A percentile compares a stretch with the other conserved stretches of the same genome.
Evolutionary conservation across 2,888 invertebrate genomes (phyloP).

Genomic region (Catocala nupta): DNA sequence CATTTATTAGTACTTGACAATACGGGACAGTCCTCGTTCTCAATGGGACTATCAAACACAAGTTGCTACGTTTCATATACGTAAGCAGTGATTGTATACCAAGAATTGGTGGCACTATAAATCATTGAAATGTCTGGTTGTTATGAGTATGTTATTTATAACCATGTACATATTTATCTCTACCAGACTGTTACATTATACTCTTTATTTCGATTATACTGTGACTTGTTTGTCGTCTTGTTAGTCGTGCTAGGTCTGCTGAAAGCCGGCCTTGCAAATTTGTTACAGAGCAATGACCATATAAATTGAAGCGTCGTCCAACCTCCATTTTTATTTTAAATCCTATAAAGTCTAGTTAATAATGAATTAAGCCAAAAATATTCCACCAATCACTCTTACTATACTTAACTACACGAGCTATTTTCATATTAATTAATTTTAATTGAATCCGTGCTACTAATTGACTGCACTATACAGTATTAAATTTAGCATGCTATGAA

Average conservation of each 20-base stretch:
- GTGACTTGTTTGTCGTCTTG: not conserved
- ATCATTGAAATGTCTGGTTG: too few relatives aligned
- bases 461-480: conserved; percentile 39
- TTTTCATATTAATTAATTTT: conserved; percentile 39
- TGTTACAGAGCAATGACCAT: conserved; percentile 51
- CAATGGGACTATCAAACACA: too few relatives aligned
- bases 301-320: conserved; percentile 22
- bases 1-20: too few relatives aligned
- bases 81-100: too few relatives aligned
- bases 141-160: too few relatives aligned
- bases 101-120: too few relatives aligned
- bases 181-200: not conserved
- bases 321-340: conserved; percentile 6
- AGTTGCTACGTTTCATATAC: too few relatives aligned
- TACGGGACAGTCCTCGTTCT: too few relatives aligned
- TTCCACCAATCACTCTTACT: conserved; percentile 16
- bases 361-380: conserved; percentile 18
- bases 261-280: conserved; percentile 43
- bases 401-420: conserved; percentile 9
- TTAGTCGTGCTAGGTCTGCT: conserved; percentile 8
- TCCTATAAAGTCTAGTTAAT: not conserved
- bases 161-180: too few relatives aligned
- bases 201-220: not conserved
- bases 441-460: conserved; percentile 35
- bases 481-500: conserved; percentile 23